Base-by-base conservation (phyloP, 2,113 vertebrate genomes). In the Microcebus griseorufus region DNA sequence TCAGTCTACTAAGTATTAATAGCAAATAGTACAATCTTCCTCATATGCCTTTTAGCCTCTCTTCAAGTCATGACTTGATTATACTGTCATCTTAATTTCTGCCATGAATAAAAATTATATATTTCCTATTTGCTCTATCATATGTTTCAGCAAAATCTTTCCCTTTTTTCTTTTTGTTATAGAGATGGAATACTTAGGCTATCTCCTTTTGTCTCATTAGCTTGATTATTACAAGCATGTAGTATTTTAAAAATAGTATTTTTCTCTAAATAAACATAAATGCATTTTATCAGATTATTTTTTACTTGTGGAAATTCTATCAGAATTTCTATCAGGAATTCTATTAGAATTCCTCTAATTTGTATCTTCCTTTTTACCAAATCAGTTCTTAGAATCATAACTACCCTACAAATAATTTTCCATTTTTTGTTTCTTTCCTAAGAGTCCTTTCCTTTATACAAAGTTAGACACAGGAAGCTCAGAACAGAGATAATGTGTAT, bases 321-420 rank as follows among this genome's bases (percentile, higher is more conserved):
- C 86, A 94, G 27, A 80, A 32, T 70, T 84, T 42, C 42, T 42
- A 42, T 42, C 42, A 42, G 42, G 42, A 83, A 90, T 95, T 86
- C 64, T 45, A 86, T 51, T 82, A 94, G 27, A 80, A 32, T 70
- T 84, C 94, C 39, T 91, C 65, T 79, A 75, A 65, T 81, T 60
- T 97, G 37, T 67, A 90, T 6, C 12, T 94, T 89, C 39, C 37
- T 60, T 62, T 83, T 73, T 87, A 90, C 5, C 27, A 95, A 97
- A 84, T 7, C 48, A 88, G 72, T 85, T 94, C 23, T 78, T 84
- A 6, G 51, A 88, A 75, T 55, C 22, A 9, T 90, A 75, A 95
- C 22, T 72, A 93, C 39, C 22, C 11, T 83, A 16, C 4, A 96
- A 92, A 72, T 65, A 82, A 91, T 37, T 81, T 81, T 78, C 67